phyloP scores from a whole-genome alignment of 2,888 invertebrate genomes.

The Gymnoscelis rufifasciata region DNA sequence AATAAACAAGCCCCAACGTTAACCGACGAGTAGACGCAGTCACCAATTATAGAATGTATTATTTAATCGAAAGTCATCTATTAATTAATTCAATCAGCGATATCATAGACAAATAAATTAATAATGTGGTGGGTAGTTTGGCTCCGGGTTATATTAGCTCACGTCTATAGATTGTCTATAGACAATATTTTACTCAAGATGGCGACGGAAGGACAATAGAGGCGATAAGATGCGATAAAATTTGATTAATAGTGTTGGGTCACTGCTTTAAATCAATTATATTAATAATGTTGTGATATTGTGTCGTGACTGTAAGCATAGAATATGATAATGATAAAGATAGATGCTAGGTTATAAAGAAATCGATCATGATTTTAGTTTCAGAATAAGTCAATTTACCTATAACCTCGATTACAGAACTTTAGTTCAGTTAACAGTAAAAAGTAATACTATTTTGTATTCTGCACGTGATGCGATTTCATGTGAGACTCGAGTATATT shows the following conservation, averaged over 20 bases:
- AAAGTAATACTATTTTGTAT: too few species aligned
- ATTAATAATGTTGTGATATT: constrained; percentile 17
- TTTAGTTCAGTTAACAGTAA: too few species aligned
- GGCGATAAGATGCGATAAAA: constrained; percentile 59
- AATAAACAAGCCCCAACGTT: neutral
- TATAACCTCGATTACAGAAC: too few species aligned
- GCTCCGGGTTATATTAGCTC: constrained; percentile 3
- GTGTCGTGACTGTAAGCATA: too few species aligned
- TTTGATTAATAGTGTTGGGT: constrained; percentile 57
- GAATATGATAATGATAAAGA: too few species aligned
- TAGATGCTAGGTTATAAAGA: too few species aligned
- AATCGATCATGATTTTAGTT: too few species aligned
- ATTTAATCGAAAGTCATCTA: neutral
- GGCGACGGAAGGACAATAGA: constrained; percentile 59
- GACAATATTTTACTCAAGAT: constrained; percentile 2
- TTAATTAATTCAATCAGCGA: neutral
- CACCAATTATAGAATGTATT: neutral
- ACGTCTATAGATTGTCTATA: neutral
- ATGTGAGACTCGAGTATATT: too few species aligned
- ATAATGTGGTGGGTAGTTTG: neutral
- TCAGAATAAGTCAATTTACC: too few species aligned
- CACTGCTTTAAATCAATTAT: constrained; percentile 63
- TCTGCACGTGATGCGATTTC: too few species aligned
- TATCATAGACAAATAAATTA: constrained; percentile 2
- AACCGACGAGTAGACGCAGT: neutral